Evolutionary conservation across 2,888 invertebrate species (phyloP).

Genomic region (Erynnis tages): DNA sequence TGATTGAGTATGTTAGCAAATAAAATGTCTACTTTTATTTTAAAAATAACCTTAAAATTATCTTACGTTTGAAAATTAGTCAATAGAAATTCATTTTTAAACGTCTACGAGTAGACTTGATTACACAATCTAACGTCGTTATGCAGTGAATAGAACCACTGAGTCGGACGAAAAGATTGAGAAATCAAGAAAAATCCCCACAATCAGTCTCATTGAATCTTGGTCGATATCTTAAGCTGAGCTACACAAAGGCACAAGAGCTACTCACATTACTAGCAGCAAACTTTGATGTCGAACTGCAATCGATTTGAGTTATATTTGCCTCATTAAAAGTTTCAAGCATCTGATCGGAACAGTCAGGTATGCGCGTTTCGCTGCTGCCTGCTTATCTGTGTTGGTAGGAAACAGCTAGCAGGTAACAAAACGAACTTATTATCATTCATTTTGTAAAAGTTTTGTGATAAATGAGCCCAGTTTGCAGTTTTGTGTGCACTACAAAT

Average conservation of each 20-base stretch:
- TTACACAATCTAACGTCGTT: constrained; percentile 6
- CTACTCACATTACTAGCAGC: constrained; percentile 24
- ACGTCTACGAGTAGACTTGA: too few species aligned
- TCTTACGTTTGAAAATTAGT: too few species aligned
- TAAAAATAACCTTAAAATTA: too few species aligned
- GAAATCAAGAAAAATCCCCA: constrained; percentile 2
- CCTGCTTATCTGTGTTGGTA: constrained; percentile 25
- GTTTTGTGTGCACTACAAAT: constrained; percentile 55
- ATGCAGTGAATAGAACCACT: constrained; percentile 2
- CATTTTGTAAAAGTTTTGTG: constrained; percentile 60
- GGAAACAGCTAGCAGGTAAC: constrained; percentile 33
- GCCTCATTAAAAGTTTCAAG: constrained; percentile 55
- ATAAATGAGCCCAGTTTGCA: constrained; percentile 62
- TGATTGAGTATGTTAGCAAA: too few species aligned
- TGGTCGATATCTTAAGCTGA: constrained; percentile 25
- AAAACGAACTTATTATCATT: constrained; percentile 64
- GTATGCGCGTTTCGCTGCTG: constrained; percentile 25
- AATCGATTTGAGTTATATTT: constrained; percentile 44
- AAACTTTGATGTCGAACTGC: constrained; percentile 34
- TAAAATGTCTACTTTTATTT: neutral
- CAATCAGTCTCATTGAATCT: constrained; percentile 22
- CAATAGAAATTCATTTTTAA: too few species aligned
- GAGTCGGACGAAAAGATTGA: constrained; percentile 2
- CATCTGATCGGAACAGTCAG: constrained; percentile 33
- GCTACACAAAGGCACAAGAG: constrained; percentile 25